Evolutionary conservation across 2,797 vertebrate species (phyloP).

Genomic region (Psittacula echo): DNA sequence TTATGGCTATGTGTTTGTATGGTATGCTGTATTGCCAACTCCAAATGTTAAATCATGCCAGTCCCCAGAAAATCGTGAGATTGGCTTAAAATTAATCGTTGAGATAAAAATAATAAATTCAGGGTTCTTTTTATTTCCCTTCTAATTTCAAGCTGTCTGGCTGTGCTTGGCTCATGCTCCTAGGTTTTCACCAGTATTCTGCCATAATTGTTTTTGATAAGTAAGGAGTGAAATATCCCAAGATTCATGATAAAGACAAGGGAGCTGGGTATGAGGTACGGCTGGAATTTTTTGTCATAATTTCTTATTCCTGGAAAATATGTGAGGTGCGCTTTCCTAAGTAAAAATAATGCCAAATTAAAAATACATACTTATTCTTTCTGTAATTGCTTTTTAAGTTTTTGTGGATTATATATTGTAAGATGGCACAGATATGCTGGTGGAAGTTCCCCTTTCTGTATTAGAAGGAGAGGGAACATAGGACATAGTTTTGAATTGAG

Average conservation of each 20-base stretch:
- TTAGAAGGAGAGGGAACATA: not conserved
- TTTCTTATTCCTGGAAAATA: not conserved
- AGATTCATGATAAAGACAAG: not conserved
- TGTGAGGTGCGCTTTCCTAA: not conserved
- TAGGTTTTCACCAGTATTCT: not conserved
- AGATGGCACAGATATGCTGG: not conserved
- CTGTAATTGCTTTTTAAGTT: not conserved
- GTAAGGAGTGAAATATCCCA: not conserved
- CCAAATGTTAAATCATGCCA: not conserved
- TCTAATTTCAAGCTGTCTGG: not conserved
- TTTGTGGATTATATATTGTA: not conserved
- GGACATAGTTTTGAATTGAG: not conserved
- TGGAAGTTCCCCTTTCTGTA: not conserved
- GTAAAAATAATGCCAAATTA: not conserved
- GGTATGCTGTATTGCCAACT: not conserved
- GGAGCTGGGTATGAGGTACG: not conserved
- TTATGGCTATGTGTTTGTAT: not conserved
- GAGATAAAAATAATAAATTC: not conserved
- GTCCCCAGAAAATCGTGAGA: not conserved
- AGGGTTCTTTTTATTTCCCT: not conserved
- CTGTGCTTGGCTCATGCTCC: not conserved
- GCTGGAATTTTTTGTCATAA: not conserved
- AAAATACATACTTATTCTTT: not conserved
- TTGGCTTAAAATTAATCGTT: not conserved
- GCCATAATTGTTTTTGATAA: rapidly evolving